Evolutionary conservation across 2,797 vertebrate genomes (phyloP), one percentile per base, ranked within the genome.

Genomic region (Vipera latastei): DNA sequence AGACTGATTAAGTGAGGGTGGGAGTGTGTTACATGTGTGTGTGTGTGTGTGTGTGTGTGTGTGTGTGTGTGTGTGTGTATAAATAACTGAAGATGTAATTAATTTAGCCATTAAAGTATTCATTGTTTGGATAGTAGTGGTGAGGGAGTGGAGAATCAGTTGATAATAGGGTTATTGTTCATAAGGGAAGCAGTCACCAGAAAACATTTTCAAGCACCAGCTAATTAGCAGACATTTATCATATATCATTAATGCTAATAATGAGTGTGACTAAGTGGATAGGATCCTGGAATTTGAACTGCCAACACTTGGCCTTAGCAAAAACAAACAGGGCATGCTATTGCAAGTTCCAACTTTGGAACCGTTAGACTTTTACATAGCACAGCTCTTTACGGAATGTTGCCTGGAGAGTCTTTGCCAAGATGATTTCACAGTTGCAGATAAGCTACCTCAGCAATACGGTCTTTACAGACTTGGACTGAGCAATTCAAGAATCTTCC

Each of bases 211-310:
- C 22, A 28, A 88, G 28, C 13, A 44, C 5, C 28, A 38, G 48
- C 25, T 86, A 51, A 90, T 92, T 90, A 63, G 60, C 60, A 92
- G 57, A 32, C 90, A 61, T 48, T 92, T 86, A 90, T 16, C 51
- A 86, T 90, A 22, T 59, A 28, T 87, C 28, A 87, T 90, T 90
- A 87, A 61, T 56, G 60, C 32, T 90, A 38, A 86, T 0, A 56
- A 83, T 32, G 65, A 90, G 51, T n/a, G 26, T 86, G 78, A 90
- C 44, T 55, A 28, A 44, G 12, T 56, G 7, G 16, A 48, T 56
- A 86, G 16, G 78, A 56, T 63, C 22, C 51, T 89, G 14, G 48
- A 85, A 69, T 85, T 85, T 55, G 57, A 89, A 48, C 6, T 90
- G n/a, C 22, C 9, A 63, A 7, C 60, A n/a, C 38, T 61, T 53